phyloP scores from a whole-genome alignment of 2,113 vertebrate species.

The Lucifuga dentata region DNA sequence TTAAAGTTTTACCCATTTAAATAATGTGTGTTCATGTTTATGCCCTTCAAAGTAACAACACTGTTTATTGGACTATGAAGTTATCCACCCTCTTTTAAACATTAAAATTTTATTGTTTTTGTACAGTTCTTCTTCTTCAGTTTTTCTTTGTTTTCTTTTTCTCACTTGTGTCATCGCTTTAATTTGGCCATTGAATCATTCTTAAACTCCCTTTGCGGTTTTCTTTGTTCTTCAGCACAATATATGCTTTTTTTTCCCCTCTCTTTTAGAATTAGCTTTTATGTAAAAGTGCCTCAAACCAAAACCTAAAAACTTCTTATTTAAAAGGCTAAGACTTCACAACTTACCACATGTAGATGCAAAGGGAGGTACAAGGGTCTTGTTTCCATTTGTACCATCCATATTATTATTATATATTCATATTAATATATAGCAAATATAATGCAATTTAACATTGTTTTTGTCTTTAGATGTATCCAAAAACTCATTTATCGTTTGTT shows the following conservation, averaged over 20 bases:
- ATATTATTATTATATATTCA: no score
- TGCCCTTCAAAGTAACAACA: slow-evolving; percentile 52
- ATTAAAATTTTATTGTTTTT: slow-evolving; percentile 43
- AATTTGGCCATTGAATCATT: slow-evolving; percentile 15
- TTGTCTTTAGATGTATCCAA: no score
- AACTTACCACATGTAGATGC: slow-evolving; percentile 4
- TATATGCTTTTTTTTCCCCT: slow-evolving; percentile 17
- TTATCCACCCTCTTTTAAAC: slow-evolving; percentile 22
- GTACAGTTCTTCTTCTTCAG: background rate
- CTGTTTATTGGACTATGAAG: slow-evolving; percentile 55
- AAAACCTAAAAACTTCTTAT: slow-evolving; percentile 18
- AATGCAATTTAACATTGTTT: no score
- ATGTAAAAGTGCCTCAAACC: slow-evolving; percentile 20
- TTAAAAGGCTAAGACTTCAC: slow-evolving; percentile 28
- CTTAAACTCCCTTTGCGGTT: slow-evolving; percentile 27
- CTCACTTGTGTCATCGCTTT: background rate
- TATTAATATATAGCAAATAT: no score
- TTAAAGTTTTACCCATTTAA: background rate
- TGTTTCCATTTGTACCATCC: background rate
- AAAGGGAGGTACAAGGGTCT: background rate
- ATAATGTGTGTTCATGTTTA: slow-evolving; percentile 28
- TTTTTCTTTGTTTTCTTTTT: slow-evolving; percentile 30
- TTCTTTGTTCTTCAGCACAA: slow-evolving; percentile 59
- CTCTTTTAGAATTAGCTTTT: slow-evolving; percentile 9
- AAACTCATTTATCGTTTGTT: no score